Evolutionary conservation across 2,797 vertebrate genomes (phyloP).

Genomic region (Trachurus trachurus): DNA sequence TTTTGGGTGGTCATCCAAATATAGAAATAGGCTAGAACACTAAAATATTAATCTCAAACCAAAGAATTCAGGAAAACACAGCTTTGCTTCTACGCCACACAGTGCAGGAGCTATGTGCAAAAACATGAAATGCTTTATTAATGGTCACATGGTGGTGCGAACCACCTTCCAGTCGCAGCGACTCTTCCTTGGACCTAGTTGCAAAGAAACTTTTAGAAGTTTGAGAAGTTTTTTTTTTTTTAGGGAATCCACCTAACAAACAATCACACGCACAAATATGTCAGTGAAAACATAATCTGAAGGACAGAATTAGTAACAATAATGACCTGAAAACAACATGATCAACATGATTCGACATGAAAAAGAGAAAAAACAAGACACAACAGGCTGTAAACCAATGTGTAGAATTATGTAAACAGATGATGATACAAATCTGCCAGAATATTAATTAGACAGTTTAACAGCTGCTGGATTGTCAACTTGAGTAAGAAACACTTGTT

Average conservation of each 20-base stretch:
- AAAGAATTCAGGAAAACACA: constrained; percentile 61
- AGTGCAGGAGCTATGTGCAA: constrained; percentile 27
- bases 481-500: constrained; percentile 6
- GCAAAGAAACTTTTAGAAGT: not conserved
- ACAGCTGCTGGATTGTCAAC: constrained; percentile 22
- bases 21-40: constrained; percentile 51
- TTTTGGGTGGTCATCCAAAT: constrained; percentile 59
- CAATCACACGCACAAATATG: not conserved
- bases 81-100: constrained; percentile 60
- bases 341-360: not conserved
- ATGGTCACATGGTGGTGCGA: constrained; percentile 5
- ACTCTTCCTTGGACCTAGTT: not conserved
- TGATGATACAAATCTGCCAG: constrained; percentile 25
- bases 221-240: not conserved
- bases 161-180: constrained; percentile 4
- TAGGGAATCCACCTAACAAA: not conserved
- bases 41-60: constrained; percentile 72
- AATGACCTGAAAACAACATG: not conserved
- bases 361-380: constrained; percentile 1
- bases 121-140: constrained; percentile 37
- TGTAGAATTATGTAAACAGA: constrained; percentile 26
- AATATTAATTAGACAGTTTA: constrained; percentile 3
- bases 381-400: constrained; percentile 11
- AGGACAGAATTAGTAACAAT: not conserved
- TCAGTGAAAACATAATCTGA: not conserved